Conservation (phyloP, 2,888 invertebrate genomes). For the Beris chalybata region DNA sequence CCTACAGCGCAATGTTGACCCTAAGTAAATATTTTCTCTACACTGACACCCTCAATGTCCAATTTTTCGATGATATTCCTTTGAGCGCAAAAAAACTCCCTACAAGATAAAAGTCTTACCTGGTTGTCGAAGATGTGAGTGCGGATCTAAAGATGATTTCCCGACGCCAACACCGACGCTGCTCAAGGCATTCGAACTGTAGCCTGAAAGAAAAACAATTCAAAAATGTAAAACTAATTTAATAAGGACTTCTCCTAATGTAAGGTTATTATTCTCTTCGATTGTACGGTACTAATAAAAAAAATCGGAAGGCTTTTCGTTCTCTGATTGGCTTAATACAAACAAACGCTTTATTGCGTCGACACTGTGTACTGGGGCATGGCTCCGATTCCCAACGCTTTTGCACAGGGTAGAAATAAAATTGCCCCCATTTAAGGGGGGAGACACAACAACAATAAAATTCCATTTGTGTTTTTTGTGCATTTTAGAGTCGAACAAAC, state of each 20-base stretch:
- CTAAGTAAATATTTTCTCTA: conserved; percentile 31
- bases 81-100: no score
- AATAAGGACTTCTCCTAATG: background rate
- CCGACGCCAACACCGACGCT: conserved; percentile 62
- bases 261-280: background rate
- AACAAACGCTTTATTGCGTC: conserved; percentile 23
- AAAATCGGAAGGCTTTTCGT: conserved; percentile 28
- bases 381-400: background rate
- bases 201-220: conserved; percentile 65
- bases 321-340: conserved; percentile 18
- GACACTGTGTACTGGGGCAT: background rate
- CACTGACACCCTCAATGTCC: no score
- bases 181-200: conserved; percentile 78
- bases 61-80: no score
- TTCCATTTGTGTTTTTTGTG: conserved; percentile 14
- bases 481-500: conserved; percentile 3
- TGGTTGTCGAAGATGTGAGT: conserved; percentile 87
- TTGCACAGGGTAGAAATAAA: background rate
- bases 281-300: conserved; percentile 38
- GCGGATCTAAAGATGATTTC: conserved; percentile 82
- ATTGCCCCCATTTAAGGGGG: conserved; percentile 1
- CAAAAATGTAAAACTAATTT: background rate
- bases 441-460: conserved; percentile 5
- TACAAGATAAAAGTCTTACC: conserved; percentile 60
- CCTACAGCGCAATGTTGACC: conserved; percentile 20